Conservation (phyloP, 1,140 invertebrate genomes). For the Dendroctonus valens region DNA sequence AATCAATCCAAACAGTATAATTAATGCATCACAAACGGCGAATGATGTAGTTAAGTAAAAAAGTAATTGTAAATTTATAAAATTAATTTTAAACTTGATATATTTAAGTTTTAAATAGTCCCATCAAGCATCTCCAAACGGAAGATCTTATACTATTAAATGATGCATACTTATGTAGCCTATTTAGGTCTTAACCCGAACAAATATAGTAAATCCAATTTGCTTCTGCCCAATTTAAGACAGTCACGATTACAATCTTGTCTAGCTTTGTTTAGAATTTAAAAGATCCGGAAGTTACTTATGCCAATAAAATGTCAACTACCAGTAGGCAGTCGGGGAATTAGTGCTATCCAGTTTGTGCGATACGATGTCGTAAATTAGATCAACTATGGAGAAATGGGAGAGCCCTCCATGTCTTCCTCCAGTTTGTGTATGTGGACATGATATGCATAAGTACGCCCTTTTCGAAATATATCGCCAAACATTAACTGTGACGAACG, state of each 20-base stretch:
- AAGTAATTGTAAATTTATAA: no score
- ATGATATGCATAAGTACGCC: constrained; percentile 34
- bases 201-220: constrained; percentile 15
- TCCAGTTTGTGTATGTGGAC: constrained; percentile 39
- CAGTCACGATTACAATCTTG: constrained; percentile 20
- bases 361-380: constrained; percentile 30
- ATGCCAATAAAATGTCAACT: constrained; percentile 37
- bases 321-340: constrained; percentile 31
- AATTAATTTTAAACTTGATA: no score
- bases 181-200: no score
- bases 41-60: no score
- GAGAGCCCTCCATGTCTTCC: constrained; percentile 26
- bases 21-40: no score
- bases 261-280: constrained; percentile 29
- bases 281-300: constrained; percentile 27
- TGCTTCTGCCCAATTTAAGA: constrained; percentile 16
- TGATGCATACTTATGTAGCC: no score
- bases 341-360: constrained; percentile 27
- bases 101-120: no score
- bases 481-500: constrained; percentile 50
- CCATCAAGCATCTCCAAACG: no score
- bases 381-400: constrained; percentile 29
- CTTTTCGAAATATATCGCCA: constrained; percentile 35
- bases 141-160: no score
- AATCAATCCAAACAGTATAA: no score